Evolutionary conservation across 2,888 invertebrate species (phyloP).

Genomic region (Harpalus rubripes): DNA sequence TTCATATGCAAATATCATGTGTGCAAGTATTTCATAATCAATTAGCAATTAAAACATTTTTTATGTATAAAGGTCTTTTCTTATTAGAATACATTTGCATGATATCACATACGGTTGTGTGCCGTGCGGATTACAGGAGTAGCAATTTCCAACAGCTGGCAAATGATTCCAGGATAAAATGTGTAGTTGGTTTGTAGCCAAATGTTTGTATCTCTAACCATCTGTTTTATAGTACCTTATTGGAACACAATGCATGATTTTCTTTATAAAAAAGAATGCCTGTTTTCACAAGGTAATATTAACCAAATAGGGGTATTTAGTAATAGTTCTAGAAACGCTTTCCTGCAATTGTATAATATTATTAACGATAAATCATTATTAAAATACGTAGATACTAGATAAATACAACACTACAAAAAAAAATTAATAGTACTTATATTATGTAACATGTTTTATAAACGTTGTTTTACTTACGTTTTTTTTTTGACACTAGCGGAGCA

Average conservation of each 20-base stretch:
- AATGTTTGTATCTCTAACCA: background rate
- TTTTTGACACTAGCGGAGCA: no score
- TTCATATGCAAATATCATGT: conserved; percentile 39
- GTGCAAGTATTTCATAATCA: conserved; percentile 32
- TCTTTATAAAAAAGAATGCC: background rate
- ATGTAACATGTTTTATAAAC: no score
- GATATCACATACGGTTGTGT: conserved; percentile 17
- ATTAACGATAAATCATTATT: no score
- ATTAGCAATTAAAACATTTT: conserved; percentile 34
- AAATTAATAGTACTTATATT: no score
- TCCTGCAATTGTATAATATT: no score
- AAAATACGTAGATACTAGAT: no score
- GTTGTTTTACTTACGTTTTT: no score
- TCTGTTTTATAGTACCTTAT: background rate
- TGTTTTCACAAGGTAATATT: background rate
- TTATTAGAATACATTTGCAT: conserved; percentile 47
- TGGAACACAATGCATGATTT: background rate
- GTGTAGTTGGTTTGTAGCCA: background rate
- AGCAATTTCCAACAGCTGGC: conserved; percentile 8
- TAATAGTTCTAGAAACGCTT: background rate
- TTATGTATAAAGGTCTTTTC: conserved; percentile 45
- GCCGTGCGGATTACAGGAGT: background rate
- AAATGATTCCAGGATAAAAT: conserved; percentile 23
- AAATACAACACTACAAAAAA: no score
- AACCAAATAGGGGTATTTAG: background rate